Conservation (phyloP, 2,888 invertebrate genomes). For the Acanthacorydalis orientalis region DNA sequence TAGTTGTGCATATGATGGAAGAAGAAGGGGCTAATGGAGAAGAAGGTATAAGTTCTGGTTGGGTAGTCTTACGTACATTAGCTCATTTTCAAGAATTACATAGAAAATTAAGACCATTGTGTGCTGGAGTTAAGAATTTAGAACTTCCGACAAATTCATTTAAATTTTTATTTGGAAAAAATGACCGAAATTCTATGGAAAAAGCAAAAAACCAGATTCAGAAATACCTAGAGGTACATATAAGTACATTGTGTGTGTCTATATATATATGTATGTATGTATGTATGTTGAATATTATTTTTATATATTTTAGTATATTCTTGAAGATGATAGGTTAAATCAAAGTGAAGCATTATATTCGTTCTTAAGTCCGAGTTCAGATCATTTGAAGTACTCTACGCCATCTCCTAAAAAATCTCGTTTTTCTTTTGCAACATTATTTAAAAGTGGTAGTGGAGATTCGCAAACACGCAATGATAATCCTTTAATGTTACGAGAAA, state of each 20-base stretch:
- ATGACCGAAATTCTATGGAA: slow-evolving; percentile 61
- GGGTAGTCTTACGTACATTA: slow-evolving; percentile 46
- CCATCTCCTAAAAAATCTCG: slow-evolving; percentile 71
- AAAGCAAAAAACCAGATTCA: slow-evolving; percentile 71
- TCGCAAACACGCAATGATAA: slow-evolving; percentile 12
- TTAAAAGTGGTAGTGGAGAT: slow-evolving; percentile 39
- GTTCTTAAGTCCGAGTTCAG: slow-evolving; percentile 83
- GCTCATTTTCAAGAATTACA: slow-evolving; percentile 60
- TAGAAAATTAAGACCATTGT: slow-evolving; percentile 66
- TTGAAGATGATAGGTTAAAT: slow-evolving; percentile 73
- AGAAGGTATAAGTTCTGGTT: slow-evolving; percentile 41
- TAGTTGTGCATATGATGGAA: slow-evolving; percentile 61
- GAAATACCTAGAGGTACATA: slow-evolving; percentile 62
- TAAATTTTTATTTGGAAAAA: slow-evolving; percentile 69
- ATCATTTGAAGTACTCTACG: slow-evolving; percentile 63
- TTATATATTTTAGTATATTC: slow-evolving; percentile 46
- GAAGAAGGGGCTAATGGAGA: slow-evolving; percentile 35
- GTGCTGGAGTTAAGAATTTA: slow-evolving; percentile 60
- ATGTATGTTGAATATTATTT: background rate
- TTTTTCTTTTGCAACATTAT: slow-evolving; percentile 72
- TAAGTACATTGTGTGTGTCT: background rate
- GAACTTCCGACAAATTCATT: slow-evolving; percentile 62
- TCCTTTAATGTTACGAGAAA: slow-evolving; percentile 34
- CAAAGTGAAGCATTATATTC: slow-evolving; percentile 81
- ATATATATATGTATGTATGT: background rate